Evolutionary conservation across 23 tunicate genomes (phyloP), one percentile per base, ranked within the genome.

Genomic region (Trididemnum miniatum): DNA sequence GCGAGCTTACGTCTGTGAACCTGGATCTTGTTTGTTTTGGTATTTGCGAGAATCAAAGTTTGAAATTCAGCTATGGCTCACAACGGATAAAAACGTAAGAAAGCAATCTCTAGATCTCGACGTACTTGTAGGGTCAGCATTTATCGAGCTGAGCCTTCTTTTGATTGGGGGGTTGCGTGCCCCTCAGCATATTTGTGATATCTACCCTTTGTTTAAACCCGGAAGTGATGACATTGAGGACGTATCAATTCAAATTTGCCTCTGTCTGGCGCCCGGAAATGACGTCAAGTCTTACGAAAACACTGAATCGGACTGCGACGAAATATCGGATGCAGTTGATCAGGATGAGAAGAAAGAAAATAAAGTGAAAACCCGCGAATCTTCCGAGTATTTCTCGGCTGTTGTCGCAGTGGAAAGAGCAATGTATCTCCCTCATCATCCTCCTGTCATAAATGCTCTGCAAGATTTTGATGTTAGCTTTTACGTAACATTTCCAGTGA

Each of bases 101-200:
- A 77, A 77, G 28, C 82, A 86, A 40, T 83, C 86, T 18, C 26
- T 74, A 0, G 86, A 80, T 28, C 26, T 65, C 20, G 96, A 90
- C 63, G 63, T 50, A 28, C 62, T 90, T 20, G 77, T 90, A 9
- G 96, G 96, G 27, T 35, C 83, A 0, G 62, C 72, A 4, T 20
- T n/a, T 26, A 35, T 90, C 9, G 96, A 85, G 26, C n/a, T 90
- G 66, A 60, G 83, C 39, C 20, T 83, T 5, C 34, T 85, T 35
- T 49, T 77, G 30, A 30, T 51, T 2, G 63, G 77, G 0, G 85
- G 87, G 29, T 37, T 79, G 28, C 73, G 57, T 20, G 60, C 34
- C 1, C 82, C 80, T 72, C 89, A 85, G 57, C 96, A 90, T 52
- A 85, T 85, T 29, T 79, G 89, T 35, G 96, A 88, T 0, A 35